phyloP scores from a whole-genome alignment of 1,140 invertebrate species.

The Aphis gossypii region DNA sequence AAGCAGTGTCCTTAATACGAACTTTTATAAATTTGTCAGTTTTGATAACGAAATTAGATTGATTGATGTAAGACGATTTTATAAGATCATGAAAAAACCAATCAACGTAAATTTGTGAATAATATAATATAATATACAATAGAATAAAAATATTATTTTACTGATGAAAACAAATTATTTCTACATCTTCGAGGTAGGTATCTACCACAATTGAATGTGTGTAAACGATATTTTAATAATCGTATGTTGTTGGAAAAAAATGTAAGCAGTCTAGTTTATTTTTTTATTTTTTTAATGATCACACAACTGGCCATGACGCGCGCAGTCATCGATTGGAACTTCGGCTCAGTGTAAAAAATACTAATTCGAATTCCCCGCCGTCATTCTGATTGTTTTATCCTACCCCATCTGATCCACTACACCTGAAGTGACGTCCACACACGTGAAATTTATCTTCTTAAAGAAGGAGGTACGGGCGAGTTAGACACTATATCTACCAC shows the following conservation, averaged over 20 bases:
- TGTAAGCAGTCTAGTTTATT: neutral
- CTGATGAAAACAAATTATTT: neutral
- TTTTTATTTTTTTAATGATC: too few relatives aligned
- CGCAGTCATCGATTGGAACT: too few relatives aligned
- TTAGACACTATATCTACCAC: too few relatives aligned
- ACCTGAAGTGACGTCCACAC: too few relatives aligned
- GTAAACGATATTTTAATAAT: neutral
- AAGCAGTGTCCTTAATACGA: neutral
- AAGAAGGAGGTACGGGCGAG: too few relatives aligned
- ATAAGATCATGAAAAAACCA: neutral
- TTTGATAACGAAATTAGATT: neutral
- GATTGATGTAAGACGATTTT: neutral
- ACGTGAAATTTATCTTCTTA: too few relatives aligned
- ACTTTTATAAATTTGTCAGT: neutral
- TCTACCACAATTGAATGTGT: neutral
- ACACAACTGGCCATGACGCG: too few relatives aligned
- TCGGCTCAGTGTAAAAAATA: too few relatives aligned
- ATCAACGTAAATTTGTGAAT: neutral
- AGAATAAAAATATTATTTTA: neutral
- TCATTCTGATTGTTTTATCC: too few relatives aligned
- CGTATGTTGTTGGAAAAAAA: neutral
- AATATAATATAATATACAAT: neutral
- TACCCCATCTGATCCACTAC: too few relatives aligned
- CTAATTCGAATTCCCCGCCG: too few relatives aligned
- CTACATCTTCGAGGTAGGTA: neutral